A percentile compares a stretch with the other conserved stretches of the same genome.
phyloP scores from a whole-genome alignment of 2,113 vertebrate genomes.

The Siphamia tubifer region DNA sequence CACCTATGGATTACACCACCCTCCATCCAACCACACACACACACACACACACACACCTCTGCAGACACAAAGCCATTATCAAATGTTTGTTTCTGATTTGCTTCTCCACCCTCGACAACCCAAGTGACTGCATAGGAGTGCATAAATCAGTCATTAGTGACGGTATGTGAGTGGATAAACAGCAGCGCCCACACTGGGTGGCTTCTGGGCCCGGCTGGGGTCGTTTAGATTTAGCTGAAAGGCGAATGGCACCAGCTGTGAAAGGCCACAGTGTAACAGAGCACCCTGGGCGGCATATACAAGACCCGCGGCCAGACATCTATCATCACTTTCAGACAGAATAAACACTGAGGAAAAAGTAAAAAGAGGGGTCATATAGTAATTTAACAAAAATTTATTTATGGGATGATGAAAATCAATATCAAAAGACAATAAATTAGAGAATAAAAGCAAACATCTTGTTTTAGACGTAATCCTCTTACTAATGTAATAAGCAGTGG shows the following conservation, averaged over 20 bases:
- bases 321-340: not conserved
- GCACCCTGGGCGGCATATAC: constrained; percentile 12
- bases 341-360: not conserved
- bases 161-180: constrained; percentile 49
- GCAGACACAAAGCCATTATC: not conserved
- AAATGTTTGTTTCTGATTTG: constrained; percentile 9
- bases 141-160: constrained; percentile 49
- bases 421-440: not conserved
- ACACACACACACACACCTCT: not conserved
- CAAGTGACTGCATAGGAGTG: not conserved
- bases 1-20: constrained; percentile 32
- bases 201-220: constrained; percentile 6
- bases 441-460: too few relatives aligned
- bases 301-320: constrained; percentile 18
- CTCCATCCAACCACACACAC: not conserved
- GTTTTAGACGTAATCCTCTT: not conserved
- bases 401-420: not conserved
- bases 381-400: not conserved
- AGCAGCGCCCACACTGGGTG: constrained; percentile 5
- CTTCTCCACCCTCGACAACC: constrained; percentile 19
- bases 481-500: not conserved
- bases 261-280: constrained; percentile 22
- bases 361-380: not conserved
- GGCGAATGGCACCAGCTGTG: constrained; percentile 54
- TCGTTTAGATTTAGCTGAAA: constrained; percentile 8